A percentile compares a stretch with the other conserved stretches of the same genome.
Conservation (phyloP, 2,888 invertebrate species). For the Elysia crispata region DNA sequence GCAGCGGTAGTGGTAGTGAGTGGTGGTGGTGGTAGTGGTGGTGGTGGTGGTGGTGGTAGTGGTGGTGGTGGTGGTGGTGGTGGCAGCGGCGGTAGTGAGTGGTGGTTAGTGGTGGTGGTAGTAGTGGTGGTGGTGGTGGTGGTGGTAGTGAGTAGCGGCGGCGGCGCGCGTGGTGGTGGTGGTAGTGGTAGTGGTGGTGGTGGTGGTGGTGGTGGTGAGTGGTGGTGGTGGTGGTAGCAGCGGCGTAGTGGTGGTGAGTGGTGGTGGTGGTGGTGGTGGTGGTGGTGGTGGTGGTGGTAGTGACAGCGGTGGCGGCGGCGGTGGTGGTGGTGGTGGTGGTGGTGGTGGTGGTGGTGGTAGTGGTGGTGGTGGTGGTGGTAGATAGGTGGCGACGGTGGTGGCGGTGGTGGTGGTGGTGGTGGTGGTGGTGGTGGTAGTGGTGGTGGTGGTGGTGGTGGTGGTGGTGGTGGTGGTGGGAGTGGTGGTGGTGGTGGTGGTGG, state of each 20-base stretch:
- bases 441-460: slow-evolving; percentile 18
- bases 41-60: slow-evolving; percentile 2
- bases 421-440: background rate
- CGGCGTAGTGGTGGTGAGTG: too few species aligned
- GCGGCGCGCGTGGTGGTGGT: too few species aligned
- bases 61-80: background rate
- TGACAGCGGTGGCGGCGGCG: background rate
- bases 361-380: background rate
- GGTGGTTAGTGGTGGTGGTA: too few species aligned
- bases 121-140: slow-evolving; percentile 7
- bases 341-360: slow-evolving; percentile 7
- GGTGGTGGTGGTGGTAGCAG: too few species aligned
- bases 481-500: background rate
- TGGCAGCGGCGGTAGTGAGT: too few species aligned
- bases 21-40: too few species aligned
- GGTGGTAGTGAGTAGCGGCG: slow-evolving; percentile 9
- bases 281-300: slow-evolving; percentile 27
- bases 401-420: background rate
- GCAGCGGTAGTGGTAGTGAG: slow-evolving; percentile 20
- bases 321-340: too few species aligned
- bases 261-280: slow-evolving; percentile 17
- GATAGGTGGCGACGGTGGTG: background rate
- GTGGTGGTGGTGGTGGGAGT: background rate
- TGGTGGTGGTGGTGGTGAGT: background rate
- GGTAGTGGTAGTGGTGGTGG: too few species aligned